Conservation (phyloP, 2,888 invertebrate species). For the Eupithecia tripunctaria region DNA sequence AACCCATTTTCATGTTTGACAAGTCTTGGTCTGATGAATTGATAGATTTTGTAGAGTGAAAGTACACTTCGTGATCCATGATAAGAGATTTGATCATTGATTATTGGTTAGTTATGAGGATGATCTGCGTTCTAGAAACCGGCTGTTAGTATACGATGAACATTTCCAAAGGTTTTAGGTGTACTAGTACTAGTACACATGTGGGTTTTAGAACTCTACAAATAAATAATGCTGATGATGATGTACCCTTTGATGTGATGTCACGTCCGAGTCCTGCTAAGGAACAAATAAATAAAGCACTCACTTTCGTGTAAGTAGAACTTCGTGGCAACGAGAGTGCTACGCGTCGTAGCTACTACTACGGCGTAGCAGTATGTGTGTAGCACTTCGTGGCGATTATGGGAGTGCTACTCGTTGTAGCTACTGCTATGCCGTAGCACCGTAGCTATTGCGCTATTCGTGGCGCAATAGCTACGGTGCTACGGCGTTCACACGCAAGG, state of each 20-base stretch:
- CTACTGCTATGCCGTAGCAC: background rate
- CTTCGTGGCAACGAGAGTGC: background rate
- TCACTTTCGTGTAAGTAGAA: background rate
- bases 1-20: too few relatives aligned
- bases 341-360: background rate
- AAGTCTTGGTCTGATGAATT: too few relatives aligned
- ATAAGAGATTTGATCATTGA: too few relatives aligned
- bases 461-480: too few relatives aligned
- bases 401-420: background rate
- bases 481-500: too few relatives aligned
- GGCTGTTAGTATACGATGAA: too few relatives aligned
- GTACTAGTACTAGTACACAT: background rate
- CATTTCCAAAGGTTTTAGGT: background rate
- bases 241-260: background rate
- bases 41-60: too few relatives aligned
- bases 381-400: background rate
- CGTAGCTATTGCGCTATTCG: too few relatives aligned
- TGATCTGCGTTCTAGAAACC: too few relatives aligned
- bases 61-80: too few relatives aligned
- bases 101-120: too few relatives aligned
- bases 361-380: background rate
- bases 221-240: background rate
- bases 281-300: too few relatives aligned
- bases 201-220: background rate
- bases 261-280: background rate